These are phyloP conservation scores for Alviniconcha marisindica DNA, from an alignment of 1,140 invertebrate species.

Conservation along the genomic window DNA sequence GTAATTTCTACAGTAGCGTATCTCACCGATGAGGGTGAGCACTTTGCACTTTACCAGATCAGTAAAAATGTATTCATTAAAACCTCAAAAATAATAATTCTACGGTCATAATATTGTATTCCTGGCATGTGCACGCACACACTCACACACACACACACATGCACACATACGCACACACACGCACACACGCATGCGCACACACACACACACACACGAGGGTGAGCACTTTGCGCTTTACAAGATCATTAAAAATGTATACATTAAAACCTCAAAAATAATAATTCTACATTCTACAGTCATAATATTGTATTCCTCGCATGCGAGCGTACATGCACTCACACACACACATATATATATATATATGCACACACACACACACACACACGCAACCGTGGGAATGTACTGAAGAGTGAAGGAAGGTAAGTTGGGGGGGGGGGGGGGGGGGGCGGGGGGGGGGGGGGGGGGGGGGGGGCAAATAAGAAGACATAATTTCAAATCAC, in stretches of 20 bases:
- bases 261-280: neutral
- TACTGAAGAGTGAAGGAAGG: neutral
- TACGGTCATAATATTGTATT: neutral
- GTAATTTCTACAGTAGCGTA: neutral
- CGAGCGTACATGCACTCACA: neutral
- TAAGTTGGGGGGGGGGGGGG: neutral
- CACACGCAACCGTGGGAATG: neutral
- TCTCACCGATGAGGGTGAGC: neutral
- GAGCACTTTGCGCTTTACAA: neutral
- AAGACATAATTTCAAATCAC: neutral
- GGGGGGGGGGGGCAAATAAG: neutral
- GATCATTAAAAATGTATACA: neutral
- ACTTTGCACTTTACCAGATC: neutral
- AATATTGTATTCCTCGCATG: neutral
- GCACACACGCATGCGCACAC: neutral
- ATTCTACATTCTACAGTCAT: neutral
- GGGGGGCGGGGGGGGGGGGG: neutral
- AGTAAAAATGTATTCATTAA: neutral
- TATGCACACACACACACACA: neutral
- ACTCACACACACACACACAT: neutral
- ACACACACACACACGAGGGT: neutral
- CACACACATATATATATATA: neutral
- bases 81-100: neutral
- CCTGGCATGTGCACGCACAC: neutral
- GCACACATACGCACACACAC: neutral